phyloP scores from a whole-genome alignment of 2,888 invertebrate genomes.

The Habroteleia sp. region DNA sequence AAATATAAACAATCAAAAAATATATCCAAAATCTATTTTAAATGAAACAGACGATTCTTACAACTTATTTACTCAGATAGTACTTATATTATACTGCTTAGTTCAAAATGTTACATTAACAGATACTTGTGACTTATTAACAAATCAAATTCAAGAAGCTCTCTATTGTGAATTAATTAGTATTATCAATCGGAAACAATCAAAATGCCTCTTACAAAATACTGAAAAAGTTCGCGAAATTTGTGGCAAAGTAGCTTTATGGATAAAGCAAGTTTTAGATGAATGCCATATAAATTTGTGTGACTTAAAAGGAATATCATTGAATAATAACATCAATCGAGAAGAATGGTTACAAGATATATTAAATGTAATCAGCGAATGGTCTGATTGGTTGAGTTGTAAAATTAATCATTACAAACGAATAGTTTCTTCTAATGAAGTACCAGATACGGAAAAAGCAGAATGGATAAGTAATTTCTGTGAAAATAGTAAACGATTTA shows the following conservation, averaged over 20 bases:
- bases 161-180: conserved; percentile 71
- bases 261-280: conserved; percentile 66
- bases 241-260: conserved; percentile 72
- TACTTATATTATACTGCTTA: conserved; percentile 70
- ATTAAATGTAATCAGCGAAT: conserved; percentile 67
- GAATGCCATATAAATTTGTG: conserved; percentile 67
- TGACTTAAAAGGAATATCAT: too few species aligned
- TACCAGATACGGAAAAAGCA: too few species aligned
- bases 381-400: conserved; percentile 70
- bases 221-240: conserved; percentile 68
- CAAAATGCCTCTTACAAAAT: conserved; percentile 64
- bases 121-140: conserved; percentile 55
- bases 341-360: conserved; percentile 69
- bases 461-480: too few species aligned
- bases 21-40: too few species aligned
- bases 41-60: conserved; percentile 54
- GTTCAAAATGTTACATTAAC: conserved; percentile 67
- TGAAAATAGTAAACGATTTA: conserved; percentile 68
- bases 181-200: conserved; percentile 66
- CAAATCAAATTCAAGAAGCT: conserved; percentile 72
- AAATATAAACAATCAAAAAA: too few species aligned
- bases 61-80: conserved; percentile 69
- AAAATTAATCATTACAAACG: conserved; percentile 54
- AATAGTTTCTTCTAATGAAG: too few species aligned
- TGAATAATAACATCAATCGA: conserved; percentile 66